These are phyloP conservation scores for Bovichtus variegatus DNA, from an alignment of 2,797 vertebrate genomes.

Conservation along the genomic window DNA sequence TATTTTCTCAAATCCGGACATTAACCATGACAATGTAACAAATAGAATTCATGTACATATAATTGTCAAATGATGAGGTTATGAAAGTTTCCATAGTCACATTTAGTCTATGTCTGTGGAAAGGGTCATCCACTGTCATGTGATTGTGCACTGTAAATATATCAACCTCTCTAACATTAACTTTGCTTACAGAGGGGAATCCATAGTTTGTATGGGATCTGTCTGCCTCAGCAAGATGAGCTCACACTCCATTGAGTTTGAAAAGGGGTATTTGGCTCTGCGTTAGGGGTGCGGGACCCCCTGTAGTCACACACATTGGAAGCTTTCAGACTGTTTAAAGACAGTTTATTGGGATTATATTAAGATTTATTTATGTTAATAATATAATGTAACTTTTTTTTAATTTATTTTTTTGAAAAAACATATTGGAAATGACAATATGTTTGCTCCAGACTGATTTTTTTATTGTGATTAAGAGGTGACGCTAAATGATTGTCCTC, in stretches of 20 bases:
- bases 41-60: neutral
- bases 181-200: slow-evolving; percentile 89
- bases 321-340: slow-evolving; percentile 77
- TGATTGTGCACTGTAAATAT: slow-evolving; percentile 65
- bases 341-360: slow-evolving; percentile 40
- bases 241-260: slow-evolving; percentile 83
- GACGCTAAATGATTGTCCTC: slow-evolving; percentile 30
- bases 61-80: neutral
- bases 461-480: slow-evolving; percentile 2
- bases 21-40: neutral
- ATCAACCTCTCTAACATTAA: slow-evolving; percentile 75
- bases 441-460: slow-evolving; percentile 8
- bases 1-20: no score
- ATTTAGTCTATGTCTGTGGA: neutral
- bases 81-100: neutral
- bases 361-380: slow-evolving; percentile 20
- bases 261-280: slow-evolving; percentile 84
- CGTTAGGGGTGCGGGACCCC: slow-evolving; percentile 76
- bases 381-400: slow-evolving; percentile 27
- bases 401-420: slow-evolving; percentile 22
- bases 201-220: slow-evolving; percentile 82
- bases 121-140: slow-evolving; percentile 40
- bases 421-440: neutral
- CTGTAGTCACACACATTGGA: slow-evolving; percentile 67
- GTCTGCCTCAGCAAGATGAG: slow-evolving; percentile 85